A percentile compares a stretch with the other conserved stretches of the same genome.
Conservation (phyloP, 1,140 invertebrate genomes). For the Sogatella furcifera region DNA sequence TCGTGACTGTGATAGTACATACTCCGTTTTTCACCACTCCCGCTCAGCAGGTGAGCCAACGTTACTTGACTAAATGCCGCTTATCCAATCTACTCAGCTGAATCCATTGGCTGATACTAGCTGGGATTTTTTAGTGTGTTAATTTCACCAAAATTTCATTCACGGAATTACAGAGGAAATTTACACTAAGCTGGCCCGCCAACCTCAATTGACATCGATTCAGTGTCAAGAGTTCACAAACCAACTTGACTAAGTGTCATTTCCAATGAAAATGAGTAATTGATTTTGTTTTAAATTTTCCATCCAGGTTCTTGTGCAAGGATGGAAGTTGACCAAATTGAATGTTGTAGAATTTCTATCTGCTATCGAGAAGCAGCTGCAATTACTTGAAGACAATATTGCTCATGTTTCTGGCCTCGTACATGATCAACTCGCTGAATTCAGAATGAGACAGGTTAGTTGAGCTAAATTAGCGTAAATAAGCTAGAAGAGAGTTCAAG, state of each 20-base stretch:
- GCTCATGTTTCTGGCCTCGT: slow-evolving; percentile 42
- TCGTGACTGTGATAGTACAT: slow-evolving; percentile 68
- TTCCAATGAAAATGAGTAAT: background rate
- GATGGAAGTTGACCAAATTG: slow-evolving; percentile 48
- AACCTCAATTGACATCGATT: no score
- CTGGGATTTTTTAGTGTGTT: no score
- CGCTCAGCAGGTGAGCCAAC: slow-evolving; percentile 47
- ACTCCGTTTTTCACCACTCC: slow-evolving; percentile 62
- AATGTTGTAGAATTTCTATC: slow-evolving; percentile 51
- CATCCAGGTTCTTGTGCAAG: slow-evolving; percentile 55
- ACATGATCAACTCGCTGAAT: slow-evolving; percentile 42
- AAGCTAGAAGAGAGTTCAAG: no score
- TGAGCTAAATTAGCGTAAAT: no score
- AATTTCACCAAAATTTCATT: no score
- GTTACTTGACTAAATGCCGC: background rate
- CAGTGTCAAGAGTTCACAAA: no score
- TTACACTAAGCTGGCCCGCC: no score
- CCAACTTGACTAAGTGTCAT: no score
- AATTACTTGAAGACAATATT: slow-evolving; percentile 49
- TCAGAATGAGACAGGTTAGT: slow-evolving; percentile 19
- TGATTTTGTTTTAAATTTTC: background rate
- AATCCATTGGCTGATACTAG: no score
- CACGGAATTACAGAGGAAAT: no score
- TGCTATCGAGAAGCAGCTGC: slow-evolving; percentile 44
- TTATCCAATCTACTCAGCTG: background rate